A percentile compares a stretch with the other conserved stretches of the same genome.
Evolutionary conservation across 2,888 invertebrate species (phyloP).

Genomic region (Diogma glabrata): DNA sequence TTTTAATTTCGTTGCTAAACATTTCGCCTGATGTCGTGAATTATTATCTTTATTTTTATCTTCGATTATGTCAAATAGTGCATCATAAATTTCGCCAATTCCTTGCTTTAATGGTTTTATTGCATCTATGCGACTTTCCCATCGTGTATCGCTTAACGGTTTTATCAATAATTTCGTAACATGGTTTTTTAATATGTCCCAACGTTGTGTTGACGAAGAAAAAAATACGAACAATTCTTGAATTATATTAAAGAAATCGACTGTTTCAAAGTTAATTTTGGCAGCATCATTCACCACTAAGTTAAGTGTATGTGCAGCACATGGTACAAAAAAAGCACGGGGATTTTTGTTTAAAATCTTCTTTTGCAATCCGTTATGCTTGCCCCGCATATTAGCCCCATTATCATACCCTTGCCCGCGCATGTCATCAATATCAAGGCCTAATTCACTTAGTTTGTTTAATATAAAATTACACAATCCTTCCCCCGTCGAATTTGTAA

Average conservation of each 20-base stretch:
- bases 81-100: not conserved
- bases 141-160: slow-evolving; percentile 11
- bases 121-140: slow-evolving; percentile 8
- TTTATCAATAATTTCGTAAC: slow-evolving; percentile 11
- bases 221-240: slow-evolving; percentile 18
- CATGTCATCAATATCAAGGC: slow-evolving; percentile 14
- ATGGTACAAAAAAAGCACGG: slow-evolving; percentile 20
- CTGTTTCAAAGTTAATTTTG: slow-evolving; percentile 18
- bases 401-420: slow-evolving; percentile 24
- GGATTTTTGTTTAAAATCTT: slow-evolving; percentile 21
- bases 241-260: slow-evolving; percentile 15
- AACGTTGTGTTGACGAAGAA: slow-evolving; percentile 20
- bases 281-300: slow-evolving; percentile 10
- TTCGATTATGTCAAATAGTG: not conserved
- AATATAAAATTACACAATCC: slow-evolving; percentile 13
- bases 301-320: not conserved
- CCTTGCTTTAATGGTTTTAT: too few relatives aligned
- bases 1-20: slow-evolving; percentile 11
- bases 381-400: slow-evolving; percentile 23
- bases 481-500: too few relatives aligned
- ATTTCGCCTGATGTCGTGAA: slow-evolving; percentile 7
- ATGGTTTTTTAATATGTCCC: slow-evolving; percentile 14
- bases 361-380: slow-evolving; percentile 22
- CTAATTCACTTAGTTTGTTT: too few relatives aligned
- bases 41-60: slow-evolving; percentile 5